A percentile compares a stretch with the other conserved stretches of the same genome.
Evolutionary conservation across 2,113 vertebrate genomes (phyloP).

Genomic region (Lontra canadensis): DNA sequence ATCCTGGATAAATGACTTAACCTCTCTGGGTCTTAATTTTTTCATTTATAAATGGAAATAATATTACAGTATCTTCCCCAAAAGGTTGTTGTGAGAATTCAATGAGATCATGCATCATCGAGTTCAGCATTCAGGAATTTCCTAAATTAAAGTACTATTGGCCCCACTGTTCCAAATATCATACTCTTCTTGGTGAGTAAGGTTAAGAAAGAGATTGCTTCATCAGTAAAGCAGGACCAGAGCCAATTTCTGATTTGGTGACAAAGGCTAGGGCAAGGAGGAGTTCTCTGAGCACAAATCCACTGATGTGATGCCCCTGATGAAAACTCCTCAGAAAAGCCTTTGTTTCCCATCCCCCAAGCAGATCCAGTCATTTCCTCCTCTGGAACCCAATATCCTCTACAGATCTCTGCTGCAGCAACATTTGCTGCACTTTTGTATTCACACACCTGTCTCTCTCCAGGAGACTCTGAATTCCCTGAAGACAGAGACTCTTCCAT

Average conservation of each 20-base stretch:
- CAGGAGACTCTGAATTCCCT: constrained; percentile 2
- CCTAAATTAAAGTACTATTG: constrained; percentile 18
- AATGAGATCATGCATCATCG: neutral
- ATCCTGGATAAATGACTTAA: constrained; percentile 4
- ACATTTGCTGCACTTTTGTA: neutral
- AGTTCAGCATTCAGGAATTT: constrained; percentile 39
- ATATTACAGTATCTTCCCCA: neutral
- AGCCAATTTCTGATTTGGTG: constrained; percentile 35
- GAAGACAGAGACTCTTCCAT: neutral
- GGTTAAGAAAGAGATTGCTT: neutral
- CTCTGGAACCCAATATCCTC: neutral
- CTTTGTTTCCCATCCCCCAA: neutral
- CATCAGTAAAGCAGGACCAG: neutral
- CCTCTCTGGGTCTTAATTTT: neutral
- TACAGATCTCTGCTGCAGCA: neutral
- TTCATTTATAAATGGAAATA: constrained; percentile 5
- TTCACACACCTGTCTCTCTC: neutral
- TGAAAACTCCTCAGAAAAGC: neutral
- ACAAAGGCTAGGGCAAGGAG: neutral
- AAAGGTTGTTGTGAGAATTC: neutral
- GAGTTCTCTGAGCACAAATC: neutral
- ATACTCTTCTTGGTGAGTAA: neutral
- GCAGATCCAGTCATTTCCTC: neutral
- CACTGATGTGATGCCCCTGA: neutral
- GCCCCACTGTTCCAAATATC: neutral